A percentile compares a stretch with the other conserved stretches of the same genome.
phyloP scores from a whole-genome alignment of 1,140 invertebrate genomes.

The Apocrypta bakeri region DNA sequence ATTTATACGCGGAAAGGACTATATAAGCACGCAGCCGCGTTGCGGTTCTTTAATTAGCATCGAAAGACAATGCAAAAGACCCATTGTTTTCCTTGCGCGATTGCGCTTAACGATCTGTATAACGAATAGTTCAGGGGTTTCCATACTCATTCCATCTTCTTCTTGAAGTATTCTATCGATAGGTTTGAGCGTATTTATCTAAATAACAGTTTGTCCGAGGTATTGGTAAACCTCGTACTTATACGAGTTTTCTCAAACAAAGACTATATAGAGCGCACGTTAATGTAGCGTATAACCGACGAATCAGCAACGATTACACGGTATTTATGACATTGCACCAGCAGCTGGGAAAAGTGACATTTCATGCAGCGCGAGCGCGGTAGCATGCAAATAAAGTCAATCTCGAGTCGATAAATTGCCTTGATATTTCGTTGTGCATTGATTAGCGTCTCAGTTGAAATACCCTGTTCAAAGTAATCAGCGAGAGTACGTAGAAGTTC shows the following conservation, averaged over 20 bases:
- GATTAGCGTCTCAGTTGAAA: neutral
- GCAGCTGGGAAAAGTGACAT: neutral
- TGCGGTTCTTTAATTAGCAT: conserved; percentile 45
- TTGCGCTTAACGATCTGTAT: neutral
- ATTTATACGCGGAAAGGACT: conserved; percentile 46
- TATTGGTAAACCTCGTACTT: no score
- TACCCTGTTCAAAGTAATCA: no score
- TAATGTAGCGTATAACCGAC: no score
- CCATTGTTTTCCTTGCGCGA: conserved; percentile 22
- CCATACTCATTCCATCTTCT: neutral
- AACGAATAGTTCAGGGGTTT: neutral
- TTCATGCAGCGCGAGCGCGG: neutral
- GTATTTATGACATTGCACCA: no score
- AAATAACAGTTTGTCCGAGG: neutral
- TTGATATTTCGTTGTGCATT: neutral
- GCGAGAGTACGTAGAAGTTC: neutral
- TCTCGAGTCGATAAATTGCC: neutral
- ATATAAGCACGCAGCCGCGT: conserved; percentile 29
- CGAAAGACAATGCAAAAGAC: neutral
- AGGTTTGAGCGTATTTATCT: neutral
- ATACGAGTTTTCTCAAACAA: no score
- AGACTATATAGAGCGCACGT: no score
- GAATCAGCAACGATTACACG: no score
- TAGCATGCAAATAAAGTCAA: neutral
- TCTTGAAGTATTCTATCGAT: neutral